Evolutionary conservation across 2,113 vertebrate species (phyloP).

Genomic region (Phylloscopus trochiloides): DNA sequence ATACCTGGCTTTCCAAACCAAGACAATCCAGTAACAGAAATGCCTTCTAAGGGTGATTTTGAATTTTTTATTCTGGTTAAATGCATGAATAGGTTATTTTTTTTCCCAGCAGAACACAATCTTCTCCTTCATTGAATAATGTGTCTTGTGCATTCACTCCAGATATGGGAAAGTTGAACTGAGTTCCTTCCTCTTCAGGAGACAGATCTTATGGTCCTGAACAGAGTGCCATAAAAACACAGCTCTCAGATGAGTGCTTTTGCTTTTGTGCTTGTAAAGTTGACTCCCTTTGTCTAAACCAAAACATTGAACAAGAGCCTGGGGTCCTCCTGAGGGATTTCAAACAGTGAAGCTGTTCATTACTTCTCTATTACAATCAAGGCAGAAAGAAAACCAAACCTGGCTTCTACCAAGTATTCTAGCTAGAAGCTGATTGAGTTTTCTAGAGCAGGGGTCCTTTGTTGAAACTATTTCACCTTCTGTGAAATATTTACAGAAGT

Average conservation of each 20-base stretch:
- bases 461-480: not conserved
- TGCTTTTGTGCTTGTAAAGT: not conserved
- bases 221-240: not conserved
- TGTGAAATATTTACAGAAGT: not conserved
- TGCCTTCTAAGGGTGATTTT: not conserved
- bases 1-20: too few relatives aligned
- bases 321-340: not conserved
- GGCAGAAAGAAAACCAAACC: not conserved
- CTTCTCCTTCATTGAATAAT: not conserved
- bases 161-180: not conserved
- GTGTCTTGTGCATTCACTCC: not conserved
- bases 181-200: not conserved
- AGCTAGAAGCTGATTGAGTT: not conserved
- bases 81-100: not conserved
- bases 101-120: not conserved
- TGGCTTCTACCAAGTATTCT: not conserved
- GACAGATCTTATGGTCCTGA: not conserved
- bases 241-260: not conserved
- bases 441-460: not conserved
- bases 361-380: not conserved
- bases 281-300: not conserved
- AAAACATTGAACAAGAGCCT: not conserved
- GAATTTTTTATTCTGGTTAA: not conserved
- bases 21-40: not conserved
- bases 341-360: not conserved